Percentiles rank a stretch among this genome's conserved stretches.
Evolutionary conservation across 2,113 vertebrate genomes (phyloP).

Genomic region (Scalopus aquaticus): DNA sequence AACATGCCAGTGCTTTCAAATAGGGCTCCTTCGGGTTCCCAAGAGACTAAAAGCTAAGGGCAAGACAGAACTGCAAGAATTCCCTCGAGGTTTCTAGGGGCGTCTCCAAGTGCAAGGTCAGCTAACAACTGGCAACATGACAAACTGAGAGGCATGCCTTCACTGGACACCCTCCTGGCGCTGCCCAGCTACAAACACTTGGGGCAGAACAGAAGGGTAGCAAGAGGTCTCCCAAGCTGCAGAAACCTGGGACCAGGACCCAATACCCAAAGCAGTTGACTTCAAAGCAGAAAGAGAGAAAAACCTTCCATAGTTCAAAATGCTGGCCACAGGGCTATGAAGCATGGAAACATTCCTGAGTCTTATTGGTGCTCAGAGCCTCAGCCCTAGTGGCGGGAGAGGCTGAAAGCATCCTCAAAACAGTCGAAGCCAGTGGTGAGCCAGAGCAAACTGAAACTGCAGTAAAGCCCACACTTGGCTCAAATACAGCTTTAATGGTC

Average conservation of each 20-base stretch:
- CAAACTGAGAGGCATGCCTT: background rate
- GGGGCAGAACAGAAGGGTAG: background rate
- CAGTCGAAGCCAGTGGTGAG: background rate
- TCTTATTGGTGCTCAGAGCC: background rate
- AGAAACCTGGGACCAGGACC: background rate
- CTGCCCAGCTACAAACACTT: background rate
- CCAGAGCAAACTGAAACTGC: background rate
- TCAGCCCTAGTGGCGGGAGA: background rate
- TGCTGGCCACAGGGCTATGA: background rate
- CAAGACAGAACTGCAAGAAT: background rate
- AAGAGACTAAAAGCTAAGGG: background rate
- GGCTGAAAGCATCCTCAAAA: background rate
- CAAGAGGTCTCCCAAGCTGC: background rate
- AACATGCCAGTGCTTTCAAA: background rate
- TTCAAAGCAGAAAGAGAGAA: background rate
- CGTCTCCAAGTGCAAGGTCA: background rate
- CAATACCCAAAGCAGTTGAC: background rate
- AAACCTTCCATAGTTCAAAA: background rate
- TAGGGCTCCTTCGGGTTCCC: background rate
- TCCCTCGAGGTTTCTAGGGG: no score
- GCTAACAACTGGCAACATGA: background rate
- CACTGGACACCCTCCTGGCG: background rate
- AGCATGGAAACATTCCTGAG: background rate
- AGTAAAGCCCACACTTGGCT: background rate
- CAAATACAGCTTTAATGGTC: background rate